Percentiles rank a stretch among this genome's conserved stretches.
Evolutionary conservation across 2,797 vertebrate genomes (phyloP).

Genomic region (Fundulus diaphanus): DNA sequence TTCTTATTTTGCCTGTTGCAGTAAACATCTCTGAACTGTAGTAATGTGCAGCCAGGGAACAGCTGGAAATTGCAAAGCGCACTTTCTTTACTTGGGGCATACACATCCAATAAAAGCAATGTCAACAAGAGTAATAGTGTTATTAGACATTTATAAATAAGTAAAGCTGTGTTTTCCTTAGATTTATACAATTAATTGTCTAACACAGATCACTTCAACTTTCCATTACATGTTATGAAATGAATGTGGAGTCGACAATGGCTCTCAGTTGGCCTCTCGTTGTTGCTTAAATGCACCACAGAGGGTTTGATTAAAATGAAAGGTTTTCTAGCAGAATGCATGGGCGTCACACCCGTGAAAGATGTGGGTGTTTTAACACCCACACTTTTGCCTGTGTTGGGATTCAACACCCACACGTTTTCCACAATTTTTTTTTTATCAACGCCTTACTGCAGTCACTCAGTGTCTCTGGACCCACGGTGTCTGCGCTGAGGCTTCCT

Average conservation of each 20-base stretch:
- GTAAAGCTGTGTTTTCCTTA: conserved; percentile 75
- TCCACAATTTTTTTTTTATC: neutral
- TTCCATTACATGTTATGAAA: conserved; percentile 57
- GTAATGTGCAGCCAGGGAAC: conserved; percentile 64
- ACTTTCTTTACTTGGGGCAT: conserved; percentile 58
- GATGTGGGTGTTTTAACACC: conserved; percentile 8
- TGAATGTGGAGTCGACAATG: conserved; percentile 41
- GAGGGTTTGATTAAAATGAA: conserved; percentile 48
- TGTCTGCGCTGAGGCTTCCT: neutral
- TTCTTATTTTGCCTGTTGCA: conserved; percentile 53
- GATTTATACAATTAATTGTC: conserved; percentile 81
- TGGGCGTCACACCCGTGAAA: neutral
- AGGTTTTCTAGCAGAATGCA: conserved; percentile 38
- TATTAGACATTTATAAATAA: conserved; percentile 82
- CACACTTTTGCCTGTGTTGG: neutral
- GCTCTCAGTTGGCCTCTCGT: conserved; percentile 28
- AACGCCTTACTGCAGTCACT: neutral
- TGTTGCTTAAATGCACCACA: conserved; percentile 42
- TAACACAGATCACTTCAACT: conserved; percentile 46
- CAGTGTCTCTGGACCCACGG: neutral
- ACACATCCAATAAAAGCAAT: conserved; percentile 73
- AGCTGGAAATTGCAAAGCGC: conserved; percentile 49
- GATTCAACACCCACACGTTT: neutral
- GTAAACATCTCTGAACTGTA: conserved; percentile 62
- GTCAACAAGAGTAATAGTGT: conserved; percentile 78